Percentiles rank a stretch among this genome's conserved stretches.
Conservation (phyloP, 2,888 invertebrate genomes). For the Drosophila infuscata region DNA sequence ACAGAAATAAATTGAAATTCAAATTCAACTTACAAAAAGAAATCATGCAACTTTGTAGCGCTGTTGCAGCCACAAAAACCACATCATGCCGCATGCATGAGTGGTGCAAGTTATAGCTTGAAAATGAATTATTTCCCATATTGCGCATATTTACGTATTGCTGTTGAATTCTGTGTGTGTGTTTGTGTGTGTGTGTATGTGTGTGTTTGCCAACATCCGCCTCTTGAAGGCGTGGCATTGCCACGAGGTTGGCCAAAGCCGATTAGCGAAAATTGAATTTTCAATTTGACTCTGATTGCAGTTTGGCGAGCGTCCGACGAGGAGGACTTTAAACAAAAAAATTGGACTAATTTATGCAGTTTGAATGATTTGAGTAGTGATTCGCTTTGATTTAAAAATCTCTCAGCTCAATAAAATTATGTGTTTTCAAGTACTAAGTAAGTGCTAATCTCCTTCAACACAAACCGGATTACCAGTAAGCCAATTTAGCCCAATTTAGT, state of each 20-base stretch:
- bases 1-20: background rate
- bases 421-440: conserved; percentile 5
- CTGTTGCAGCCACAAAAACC: conserved; percentile 39
- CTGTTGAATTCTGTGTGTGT: conserved; percentile 1
- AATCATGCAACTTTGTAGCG: conserved; percentile 19
- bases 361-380: conserved; percentile 50
- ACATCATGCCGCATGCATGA: conserved; percentile 18
- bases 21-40: background rate
- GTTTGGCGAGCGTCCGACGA: conserved; percentile 24
- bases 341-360: conserved; percentile 63
- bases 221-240: conserved; percentile 41
- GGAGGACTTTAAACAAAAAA: conserved; percentile 1
- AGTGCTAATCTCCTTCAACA: conserved; percentile 11
- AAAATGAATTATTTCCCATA: conserved; percentile 41
- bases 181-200: conserved; percentile 7
- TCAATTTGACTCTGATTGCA: conserved; percentile 74
- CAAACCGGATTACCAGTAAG: conserved; percentile 6
- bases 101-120: conserved; percentile 15
- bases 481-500: conserved; percentile 7
- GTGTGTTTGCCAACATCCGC: background rate
- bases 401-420: conserved; percentile 16
- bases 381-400: conserved; percentile 29
- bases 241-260: conserved; percentile 67
- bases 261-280: conserved; percentile 78
- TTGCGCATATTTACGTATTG: conserved; percentile 15